A percentile compares a stretch with the other conserved stretches of the same genome.
Evolutionary conservation across 2,797 vertebrate species (phyloP).

Genomic region (Pangasius djambal): DNA sequence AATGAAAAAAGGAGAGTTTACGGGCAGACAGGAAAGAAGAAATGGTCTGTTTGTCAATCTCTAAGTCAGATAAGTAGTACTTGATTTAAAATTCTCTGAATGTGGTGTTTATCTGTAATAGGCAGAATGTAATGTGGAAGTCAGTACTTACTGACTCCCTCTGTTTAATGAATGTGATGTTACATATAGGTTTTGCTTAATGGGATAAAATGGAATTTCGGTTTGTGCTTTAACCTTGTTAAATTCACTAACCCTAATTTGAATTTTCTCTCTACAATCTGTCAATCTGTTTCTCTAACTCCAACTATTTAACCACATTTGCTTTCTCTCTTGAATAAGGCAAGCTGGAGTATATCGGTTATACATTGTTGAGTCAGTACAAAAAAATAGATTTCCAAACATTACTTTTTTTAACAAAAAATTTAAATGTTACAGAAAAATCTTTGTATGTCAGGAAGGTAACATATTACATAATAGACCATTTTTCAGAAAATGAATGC

Average conservation of each 20-base stretch:
- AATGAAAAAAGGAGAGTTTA: background rate
- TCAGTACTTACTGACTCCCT: background rate
- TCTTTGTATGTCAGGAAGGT: background rate
- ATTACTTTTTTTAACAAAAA: background rate
- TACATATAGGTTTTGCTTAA: background rate
- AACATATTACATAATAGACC: background rate
- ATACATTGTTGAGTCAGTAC: background rate
- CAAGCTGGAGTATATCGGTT: background rate
- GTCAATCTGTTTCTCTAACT: background rate
- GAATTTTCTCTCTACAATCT: background rate
- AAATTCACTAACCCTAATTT: background rate
- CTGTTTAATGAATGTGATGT: background rate
- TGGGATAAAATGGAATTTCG: background rate
- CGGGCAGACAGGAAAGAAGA: background rate
- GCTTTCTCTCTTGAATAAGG: background rate
- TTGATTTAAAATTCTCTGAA: background rate
- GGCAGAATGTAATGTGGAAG: background rate
- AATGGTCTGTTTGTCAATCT: background rate
- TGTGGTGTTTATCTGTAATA: background rate
- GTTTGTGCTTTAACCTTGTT: background rate
- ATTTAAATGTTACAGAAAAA: background rate
- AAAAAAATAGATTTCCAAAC: background rate
- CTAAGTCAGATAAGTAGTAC: background rate
- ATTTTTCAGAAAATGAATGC: background rate
- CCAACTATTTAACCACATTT: background rate